Conservation (phyloP, 2,113 vertebrate species). For the Platysteira castanea region DNA sequence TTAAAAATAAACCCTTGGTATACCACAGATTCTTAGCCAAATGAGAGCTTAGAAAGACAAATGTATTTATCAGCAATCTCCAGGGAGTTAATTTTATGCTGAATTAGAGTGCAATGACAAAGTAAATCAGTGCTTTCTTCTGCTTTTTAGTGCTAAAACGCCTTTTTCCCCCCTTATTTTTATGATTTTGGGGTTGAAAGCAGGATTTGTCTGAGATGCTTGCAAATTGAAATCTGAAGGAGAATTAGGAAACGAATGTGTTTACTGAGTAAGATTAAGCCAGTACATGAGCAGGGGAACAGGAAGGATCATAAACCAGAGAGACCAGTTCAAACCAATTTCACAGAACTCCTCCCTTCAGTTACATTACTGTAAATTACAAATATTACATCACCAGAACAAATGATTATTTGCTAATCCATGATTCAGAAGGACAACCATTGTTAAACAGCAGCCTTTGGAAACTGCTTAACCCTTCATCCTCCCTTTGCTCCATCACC, state of each 20-base stretch:
- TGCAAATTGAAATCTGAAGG: background rate
- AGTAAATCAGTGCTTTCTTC: background rate
- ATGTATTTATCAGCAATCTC: background rate
- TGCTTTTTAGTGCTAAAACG: background rate
- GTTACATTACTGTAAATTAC: conserved; percentile 26
- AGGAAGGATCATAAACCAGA: conserved; percentile 56
- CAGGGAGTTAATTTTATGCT: background rate
- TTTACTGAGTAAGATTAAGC: conserved; percentile 36
- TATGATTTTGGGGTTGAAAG: background rate
- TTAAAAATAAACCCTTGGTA: background rate
- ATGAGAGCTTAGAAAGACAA: background rate
- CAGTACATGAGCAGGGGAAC: conserved; percentile 14
- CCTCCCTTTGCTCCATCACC: background rate
- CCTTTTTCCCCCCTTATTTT: background rate
- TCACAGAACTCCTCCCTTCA: conserved; percentile 34
- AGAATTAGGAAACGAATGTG: background rate
- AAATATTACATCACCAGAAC: conserved; percentile 48
- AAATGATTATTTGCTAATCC: conserved; percentile 44
- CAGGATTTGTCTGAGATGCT: background rate
- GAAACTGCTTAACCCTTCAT: background rate
- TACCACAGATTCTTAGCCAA: background rate
- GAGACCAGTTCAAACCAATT: conserved; percentile 58
- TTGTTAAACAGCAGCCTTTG: background rate
- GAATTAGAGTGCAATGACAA: background rate
- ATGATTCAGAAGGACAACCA: conserved; percentile 39